These are phyloP conservation scores for Thecophora atra DNA, from an alignment of 2,888 invertebrate species.

Conservation along the genomic window DNA sequence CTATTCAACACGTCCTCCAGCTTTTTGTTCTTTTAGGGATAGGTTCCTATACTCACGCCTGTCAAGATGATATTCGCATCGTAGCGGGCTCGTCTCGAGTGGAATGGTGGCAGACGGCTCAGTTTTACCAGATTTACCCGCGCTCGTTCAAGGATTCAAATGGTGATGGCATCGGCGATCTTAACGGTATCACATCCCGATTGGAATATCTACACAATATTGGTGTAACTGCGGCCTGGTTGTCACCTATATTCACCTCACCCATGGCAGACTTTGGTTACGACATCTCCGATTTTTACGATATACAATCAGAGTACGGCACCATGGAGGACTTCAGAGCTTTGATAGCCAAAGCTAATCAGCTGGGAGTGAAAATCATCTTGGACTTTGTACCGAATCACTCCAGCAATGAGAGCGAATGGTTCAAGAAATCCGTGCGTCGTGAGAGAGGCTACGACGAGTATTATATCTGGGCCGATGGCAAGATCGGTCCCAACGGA, in stretches of 20 bases:
- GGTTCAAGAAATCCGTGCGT: slow-evolving; percentile 73
- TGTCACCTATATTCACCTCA: slow-evolving; percentile 73
- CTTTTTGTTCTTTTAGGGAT: slow-evolving; percentile 20
- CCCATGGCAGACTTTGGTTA: slow-evolving; percentile 75
- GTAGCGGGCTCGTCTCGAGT: background rate
- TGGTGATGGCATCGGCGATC: slow-evolving; percentile 75
- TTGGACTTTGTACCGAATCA: slow-evolving; percentile 75
- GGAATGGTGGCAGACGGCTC: slow-evolving; percentile 55
- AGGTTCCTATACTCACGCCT: slow-evolving; percentile 22
- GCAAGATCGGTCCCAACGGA: slow-evolving; percentile 46
- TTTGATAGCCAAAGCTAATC: slow-evolving; percentile 63
- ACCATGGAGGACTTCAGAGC: slow-evolving; percentile 69
- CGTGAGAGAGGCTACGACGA: slow-evolving; percentile 71
- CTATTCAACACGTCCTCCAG: background rate
- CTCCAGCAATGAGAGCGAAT: slow-evolving; percentile 64
- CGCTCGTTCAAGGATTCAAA: slow-evolving; percentile 80
- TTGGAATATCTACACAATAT: slow-evolving; percentile 69
- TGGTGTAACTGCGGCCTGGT: slow-evolving; percentile 70
- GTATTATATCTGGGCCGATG: slow-evolving; percentile 73
- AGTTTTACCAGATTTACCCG: slow-evolving; percentile 80
- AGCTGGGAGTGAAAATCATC: slow-evolving; percentile 67
- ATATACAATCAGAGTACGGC: slow-evolving; percentile 71
- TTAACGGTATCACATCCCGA: slow-evolving; percentile 69
- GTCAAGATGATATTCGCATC: slow-evolving; percentile 38
- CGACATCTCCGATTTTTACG: slow-evolving; percentile 71